Percentiles rank a stretch among this genome's conserved stretches.
Conservation (phyloP, 1,140 invertebrate species). For the Drosophila baimaii region DNA sequence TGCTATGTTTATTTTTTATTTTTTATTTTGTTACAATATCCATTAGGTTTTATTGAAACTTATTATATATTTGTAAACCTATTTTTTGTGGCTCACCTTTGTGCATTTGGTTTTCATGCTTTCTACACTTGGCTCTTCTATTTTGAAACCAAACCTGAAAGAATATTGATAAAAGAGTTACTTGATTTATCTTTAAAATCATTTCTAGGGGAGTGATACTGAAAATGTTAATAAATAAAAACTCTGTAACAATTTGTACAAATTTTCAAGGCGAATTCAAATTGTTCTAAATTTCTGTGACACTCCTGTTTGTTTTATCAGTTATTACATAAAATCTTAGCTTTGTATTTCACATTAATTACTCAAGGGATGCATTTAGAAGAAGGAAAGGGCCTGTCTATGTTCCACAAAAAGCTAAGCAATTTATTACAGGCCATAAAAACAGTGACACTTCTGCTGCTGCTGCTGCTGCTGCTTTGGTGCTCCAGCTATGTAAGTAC, state of each 20-base stretch:
- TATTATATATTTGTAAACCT: background rate
- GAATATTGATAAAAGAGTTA: background rate
- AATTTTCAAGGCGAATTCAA: no score
- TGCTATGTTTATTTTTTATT: background rate
- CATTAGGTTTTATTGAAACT: background rate
- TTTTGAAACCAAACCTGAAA: slow-evolving; percentile 98
- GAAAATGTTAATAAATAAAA: background rate
- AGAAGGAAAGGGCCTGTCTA: background rate
- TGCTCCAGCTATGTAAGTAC: slow-evolving; percentile 16
- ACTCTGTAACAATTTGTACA: background rate
- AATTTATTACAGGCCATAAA: slow-evolving; percentile 58
- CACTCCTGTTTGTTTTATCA: background rate
- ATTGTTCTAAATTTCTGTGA: background rate
- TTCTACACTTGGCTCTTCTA: slow-evolving; percentile 96
- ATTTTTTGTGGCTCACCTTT: slow-evolving; percentile 88
- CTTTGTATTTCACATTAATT: slow-evolving; percentile 12
- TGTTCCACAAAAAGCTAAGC: slow-evolving; percentile 7
- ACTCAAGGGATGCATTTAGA: slow-evolving; percentile 1
- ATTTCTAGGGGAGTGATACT: no score
- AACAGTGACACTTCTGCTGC: slow-evolving; percentile 33
- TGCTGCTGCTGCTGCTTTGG: no score
- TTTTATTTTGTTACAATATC: background rate
- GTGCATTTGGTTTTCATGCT: slow-evolving; percentile 98
- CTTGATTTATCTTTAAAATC: background rate
- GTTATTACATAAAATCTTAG: background rate